phyloP scores from a whole-genome alignment of 2,888 invertebrate species.

The Coenonympha glycerion region DNA sequence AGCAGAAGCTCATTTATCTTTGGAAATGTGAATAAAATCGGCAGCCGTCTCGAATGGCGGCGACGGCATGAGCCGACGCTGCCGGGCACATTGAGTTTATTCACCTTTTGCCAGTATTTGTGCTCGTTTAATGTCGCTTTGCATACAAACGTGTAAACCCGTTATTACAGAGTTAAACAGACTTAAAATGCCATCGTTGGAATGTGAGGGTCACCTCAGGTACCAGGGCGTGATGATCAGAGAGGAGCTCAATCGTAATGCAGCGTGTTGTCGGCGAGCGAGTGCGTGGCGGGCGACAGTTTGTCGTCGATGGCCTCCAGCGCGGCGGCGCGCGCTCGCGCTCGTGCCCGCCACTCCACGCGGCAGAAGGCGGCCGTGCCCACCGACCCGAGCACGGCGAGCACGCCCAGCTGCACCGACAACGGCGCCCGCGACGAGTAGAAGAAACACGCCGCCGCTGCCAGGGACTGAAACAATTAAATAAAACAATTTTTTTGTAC shows the following conservation, averaged over 20 bases:
- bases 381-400: conserved; percentile 81
- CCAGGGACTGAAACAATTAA: conserved; percentile 91
- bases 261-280: conserved; percentile 56
- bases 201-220: neutral
- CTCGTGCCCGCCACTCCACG: conserved; percentile 80
- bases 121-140: too few relatives aligned
- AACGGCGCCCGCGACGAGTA: conserved; percentile 85
- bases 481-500: neutral
- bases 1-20: too few relatives aligned
- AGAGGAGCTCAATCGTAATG: conserved; percentile 46
- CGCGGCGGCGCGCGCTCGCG: conserved; percentile 49
- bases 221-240: conserved; percentile 4
- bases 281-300: conserved; percentile 45
- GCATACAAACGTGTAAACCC: too few relatives aligned
- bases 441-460: conserved; percentile 89
- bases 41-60: too few relatives aligned
- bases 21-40: too few relatives aligned
- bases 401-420: conserved; percentile 82
- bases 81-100: too few relatives aligned
- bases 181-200: neutral
- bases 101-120: too few relatives aligned
- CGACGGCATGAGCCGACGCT: too few relatives aligned
- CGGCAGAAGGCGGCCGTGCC: conserved; percentile 86
- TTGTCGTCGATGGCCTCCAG: conserved; percentile 51
- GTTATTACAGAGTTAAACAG: too few relatives aligned